Conservation (phyloP, 37 sponge, comb jelly and placozoan genomes). For the Lycopodina hypogea region DNA sequence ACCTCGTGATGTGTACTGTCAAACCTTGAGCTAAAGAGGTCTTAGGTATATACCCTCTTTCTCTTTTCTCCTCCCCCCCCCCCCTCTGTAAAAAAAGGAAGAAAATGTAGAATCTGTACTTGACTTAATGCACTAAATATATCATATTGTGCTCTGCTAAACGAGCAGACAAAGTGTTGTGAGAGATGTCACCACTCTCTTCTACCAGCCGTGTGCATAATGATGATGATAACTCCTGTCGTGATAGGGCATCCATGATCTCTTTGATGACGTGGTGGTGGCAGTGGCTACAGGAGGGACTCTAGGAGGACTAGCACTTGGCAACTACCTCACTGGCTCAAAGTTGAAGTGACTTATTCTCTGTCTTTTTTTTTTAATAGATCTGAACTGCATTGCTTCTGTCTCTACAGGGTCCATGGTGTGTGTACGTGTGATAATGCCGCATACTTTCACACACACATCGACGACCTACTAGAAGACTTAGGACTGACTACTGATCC, state of each 20-base stretch:
- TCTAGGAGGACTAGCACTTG: conserved; percentile 58
- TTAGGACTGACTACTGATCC: conserved; percentile 19
- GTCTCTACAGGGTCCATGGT: conserved; percentile 68
- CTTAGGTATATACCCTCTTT: too few relatives aligned
- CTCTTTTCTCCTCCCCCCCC: too few relatives aligned
- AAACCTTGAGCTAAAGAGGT: too few relatives aligned
- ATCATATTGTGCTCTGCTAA: too few relatives aligned
- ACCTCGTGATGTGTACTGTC: too few relatives aligned
- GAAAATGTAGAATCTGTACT: too few relatives aligned
- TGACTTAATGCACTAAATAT: too few relatives aligned
- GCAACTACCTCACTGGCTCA: conserved; percentile 76
- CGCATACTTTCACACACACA: conserved; percentile 64
- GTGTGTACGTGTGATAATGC: conserved; percentile 73
- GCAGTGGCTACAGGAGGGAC: conserved; percentile 78
- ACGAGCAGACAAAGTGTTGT: too few relatives aligned
- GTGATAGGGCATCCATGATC: conserved; percentile 48
- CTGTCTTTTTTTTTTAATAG: neutral
- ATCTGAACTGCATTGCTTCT: too few relatives aligned
- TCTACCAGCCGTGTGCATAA: neutral
- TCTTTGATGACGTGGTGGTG: conserved; percentile 85
- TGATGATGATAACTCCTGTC: neutral
- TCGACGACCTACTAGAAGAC: conserved; percentile 47
- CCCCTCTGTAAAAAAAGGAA: too few relatives aligned
- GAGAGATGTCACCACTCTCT: too few relatives aligned
- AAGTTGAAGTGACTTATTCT: conserved; percentile 50